Conservation (phyloP, 2,888 invertebrate species). For the Leptogaster cylindrica region DNA sequence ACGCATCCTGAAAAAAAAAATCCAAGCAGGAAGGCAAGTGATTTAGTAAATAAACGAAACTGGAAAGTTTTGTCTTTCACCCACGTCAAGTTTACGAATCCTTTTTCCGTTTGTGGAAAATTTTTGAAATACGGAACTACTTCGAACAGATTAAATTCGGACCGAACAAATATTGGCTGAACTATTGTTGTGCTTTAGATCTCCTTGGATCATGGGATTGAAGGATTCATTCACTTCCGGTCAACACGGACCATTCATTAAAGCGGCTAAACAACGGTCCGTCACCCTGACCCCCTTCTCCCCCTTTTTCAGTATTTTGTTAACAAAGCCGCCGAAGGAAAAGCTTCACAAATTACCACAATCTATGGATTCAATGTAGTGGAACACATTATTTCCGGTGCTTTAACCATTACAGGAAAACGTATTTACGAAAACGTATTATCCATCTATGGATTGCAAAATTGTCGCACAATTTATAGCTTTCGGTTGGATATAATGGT, state of each 20-base stretch:
- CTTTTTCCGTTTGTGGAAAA: too few species aligned
- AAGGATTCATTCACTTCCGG: conserved; percentile 20
- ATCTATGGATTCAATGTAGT: conserved; percentile 45
- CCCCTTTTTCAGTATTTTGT: conserved; percentile 34
- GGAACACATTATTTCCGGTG: conserved; percentile 47
- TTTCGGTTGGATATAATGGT: conserved; percentile 45
- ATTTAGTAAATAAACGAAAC: too few species aligned
- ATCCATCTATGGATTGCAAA: conserved; percentile 45
- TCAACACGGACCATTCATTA: conserved; percentile 22
- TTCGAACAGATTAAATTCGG: conserved; percentile 20
- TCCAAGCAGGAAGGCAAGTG: too few species aligned
- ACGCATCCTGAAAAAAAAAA: too few species aligned
- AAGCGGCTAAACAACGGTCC: conserved; percentile 17
- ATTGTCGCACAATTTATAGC: conserved; percentile 46
- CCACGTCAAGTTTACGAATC: too few species aligned
- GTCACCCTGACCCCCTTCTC: conserved; percentile 24
- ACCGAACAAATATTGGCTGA: too few species aligned
- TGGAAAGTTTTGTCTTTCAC: too few species aligned
- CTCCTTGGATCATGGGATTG: conserved; percentile 2
- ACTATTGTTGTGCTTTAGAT: too few species aligned
- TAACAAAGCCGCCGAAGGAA: conserved; percentile 26
- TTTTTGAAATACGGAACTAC: too few species aligned
- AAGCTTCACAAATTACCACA: conserved; percentile 41
- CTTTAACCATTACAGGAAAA: conserved; percentile 44
- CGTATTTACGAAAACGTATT: conserved; percentile 44